Evolutionary conservation across 2,888 invertebrate genomes (phyloP), one percentile per base, ranked within the genome.

Genomic region (Rhodophaea formosa): DNA sequence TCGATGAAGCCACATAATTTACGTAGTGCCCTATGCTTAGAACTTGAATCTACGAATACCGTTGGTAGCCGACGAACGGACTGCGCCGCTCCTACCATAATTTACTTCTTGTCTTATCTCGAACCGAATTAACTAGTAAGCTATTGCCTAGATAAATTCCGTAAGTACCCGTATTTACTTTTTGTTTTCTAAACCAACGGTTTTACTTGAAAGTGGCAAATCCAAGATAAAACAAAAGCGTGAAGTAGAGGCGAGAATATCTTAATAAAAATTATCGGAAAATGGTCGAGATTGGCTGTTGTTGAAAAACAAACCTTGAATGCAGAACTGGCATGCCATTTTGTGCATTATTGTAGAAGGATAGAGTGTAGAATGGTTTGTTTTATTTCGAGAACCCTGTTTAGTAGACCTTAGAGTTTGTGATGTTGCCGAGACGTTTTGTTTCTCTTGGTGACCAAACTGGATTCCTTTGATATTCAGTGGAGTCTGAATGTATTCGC

Each of bases 391-490:
- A 42, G 54, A 46, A 15, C 14, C 47, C 39, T 45, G 51, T 47
- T 56, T 53, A 55, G 58, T 60, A 64, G 65, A 65, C 70, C 69
- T 62, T 66, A 57, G 63, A 35, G 32, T 57, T 59, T 44, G 56
- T 55, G 57, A 51, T 57, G 57, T 58, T 59, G 62, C 61, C 58
- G 53, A 55, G 57, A 63, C 67, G 74, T 78, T 80, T 79, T 75
- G 75, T 80, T 76, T 69, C 74, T 77, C 70, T 66, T 69, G 66
- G 75, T 68, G 64, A 78, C 75, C 74, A 78, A 82, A 82, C 84
- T 72, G 82, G 83, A 82, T 85, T 84, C 80, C 79, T 79, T 80
- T 72, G 75, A 76, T 76, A 74, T 78, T 75, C 70, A 72, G 74
- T 76, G 67, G 71, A 62, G 67, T 72, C 68, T 82, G 74, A 83